These are phyloP conservation scores for Leptatherina wallacei DNA, from an alignment of 2,797 vertebrate species.

Conservation along the genomic window DNA sequence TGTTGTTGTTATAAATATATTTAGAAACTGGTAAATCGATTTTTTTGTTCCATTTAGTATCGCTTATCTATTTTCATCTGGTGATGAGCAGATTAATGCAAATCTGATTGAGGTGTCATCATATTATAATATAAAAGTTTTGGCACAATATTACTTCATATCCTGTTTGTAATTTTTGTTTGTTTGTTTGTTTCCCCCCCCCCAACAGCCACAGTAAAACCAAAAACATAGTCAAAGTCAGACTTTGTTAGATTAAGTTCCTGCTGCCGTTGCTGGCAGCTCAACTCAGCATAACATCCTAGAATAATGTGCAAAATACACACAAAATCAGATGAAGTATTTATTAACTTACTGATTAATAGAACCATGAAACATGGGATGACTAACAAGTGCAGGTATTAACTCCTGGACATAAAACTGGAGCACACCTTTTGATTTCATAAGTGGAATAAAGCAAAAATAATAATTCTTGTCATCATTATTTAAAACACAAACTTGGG, in stretches of 20 bases:
- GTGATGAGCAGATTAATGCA: neutral
- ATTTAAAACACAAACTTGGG: conserved; percentile 54
- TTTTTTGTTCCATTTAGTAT: neutral
- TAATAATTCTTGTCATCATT: conserved; percentile 49
- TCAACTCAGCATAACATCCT: conserved; percentile 6
- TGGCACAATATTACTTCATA: neutral
- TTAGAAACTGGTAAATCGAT: neutral
- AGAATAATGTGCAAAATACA: neutral
- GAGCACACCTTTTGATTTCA: conserved; percentile 24
- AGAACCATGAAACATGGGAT: neutral
- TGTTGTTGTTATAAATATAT: neutral
- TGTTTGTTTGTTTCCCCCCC: no score
- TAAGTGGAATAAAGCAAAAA: conserved; percentile 39
- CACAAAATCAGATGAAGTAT: neutral
- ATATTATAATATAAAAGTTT: neutral
- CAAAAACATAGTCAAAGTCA: neutral
- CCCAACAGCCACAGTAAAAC: neutral
- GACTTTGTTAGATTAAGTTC: no score
- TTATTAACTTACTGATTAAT: neutral
- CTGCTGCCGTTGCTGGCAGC: no score
- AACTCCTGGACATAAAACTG: conserved; percentile 8
- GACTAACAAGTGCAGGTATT: neutral
- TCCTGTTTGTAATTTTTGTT: neutral
- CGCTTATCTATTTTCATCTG: neutral
- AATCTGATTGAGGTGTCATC: neutral